A percentile compares a stretch with the other conserved stretches of the same genome.
Conservation (phyloP, 2,113 vertebrate species). For the Excalfactoria chinensis region DNA sequence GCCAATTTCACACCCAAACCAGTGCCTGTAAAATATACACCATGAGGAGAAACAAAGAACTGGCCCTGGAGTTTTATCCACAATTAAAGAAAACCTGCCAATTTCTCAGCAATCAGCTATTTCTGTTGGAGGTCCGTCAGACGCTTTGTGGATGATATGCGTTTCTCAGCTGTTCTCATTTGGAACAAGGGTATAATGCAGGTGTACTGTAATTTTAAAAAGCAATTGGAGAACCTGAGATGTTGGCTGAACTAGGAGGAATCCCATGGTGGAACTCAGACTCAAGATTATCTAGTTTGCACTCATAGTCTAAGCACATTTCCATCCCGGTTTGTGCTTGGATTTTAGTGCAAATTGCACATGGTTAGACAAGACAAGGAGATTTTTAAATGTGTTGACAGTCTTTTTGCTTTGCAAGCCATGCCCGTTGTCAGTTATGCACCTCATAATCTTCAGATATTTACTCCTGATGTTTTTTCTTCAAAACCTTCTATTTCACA, state of each 20-base stretch:
- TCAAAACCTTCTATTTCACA: neutral
- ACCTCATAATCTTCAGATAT: neutral
- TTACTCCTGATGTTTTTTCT: neutral
- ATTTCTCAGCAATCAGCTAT: neutral
- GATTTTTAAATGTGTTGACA: neutral
- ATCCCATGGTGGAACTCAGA: neutral
- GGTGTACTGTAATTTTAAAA: neutral
- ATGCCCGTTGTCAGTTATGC: neutral
- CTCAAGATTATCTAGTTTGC: neutral
- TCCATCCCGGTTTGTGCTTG: neutral
- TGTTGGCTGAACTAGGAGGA: neutral
- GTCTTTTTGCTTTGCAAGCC: neutral
- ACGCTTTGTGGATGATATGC: accelerated
- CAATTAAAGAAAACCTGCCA: neutral
- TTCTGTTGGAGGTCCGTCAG: neutral
- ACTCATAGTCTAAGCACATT: neutral
- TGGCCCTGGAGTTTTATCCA: neutral
- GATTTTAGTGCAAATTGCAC: neutral
- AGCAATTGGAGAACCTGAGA: neutral
- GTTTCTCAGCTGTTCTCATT: neutral
- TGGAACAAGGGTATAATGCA: neutral
- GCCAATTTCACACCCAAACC: neutral
- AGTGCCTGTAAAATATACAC: neutral
- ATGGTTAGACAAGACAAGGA: neutral
- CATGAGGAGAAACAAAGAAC: neutral